Evolutionary conservation across 2,888 invertebrate genomes (phyloP), one percentile per base, ranked within the genome.

Genomic region (Creontiades dilutus): DNA sequence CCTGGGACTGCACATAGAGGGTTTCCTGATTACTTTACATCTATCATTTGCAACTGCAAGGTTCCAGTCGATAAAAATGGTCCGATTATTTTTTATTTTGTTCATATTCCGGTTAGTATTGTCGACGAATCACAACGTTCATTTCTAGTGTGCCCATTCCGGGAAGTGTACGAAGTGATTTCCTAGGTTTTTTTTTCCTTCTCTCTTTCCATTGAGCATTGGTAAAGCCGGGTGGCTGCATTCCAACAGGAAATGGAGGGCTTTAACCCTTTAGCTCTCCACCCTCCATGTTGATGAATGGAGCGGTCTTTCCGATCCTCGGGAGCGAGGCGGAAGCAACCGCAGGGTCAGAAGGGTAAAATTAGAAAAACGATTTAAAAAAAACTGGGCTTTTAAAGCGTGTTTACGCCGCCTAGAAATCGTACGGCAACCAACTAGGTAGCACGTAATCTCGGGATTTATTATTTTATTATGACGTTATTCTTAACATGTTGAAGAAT

Each of bases 331-430:
- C 68, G 68, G 68, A 68, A 68, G 68, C 68, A 68, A 19, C 68
- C 68, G 68, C 68, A 68, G 68, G 68, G 23, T 68, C 68, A 5
- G 68, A 23, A 68, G 68, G 68, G 68, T 68, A 68, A 19, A 68
- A 19, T 68, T 68, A 68, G 68, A 68, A 68, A 19, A 68, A 68
- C 23, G 23, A 68, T 23, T 23, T 11, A n/a, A 16, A 16, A 37
- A 37, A n/a, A 57, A n/a, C 57, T 14, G 16, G 16, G 57, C n/a
- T 57, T n/a, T 57, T n/a, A 68, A 68, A 68, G 12, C 19, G 68
- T 68, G 19, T 68, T 27, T 68, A 12, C 9, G 68, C 19, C 23
- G 68, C 19, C 68, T 68, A 9, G 68, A 23, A 23, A 68, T 68
- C 68, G 23, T 68, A 19, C 68, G 12, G 12, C 68, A 19, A 9